These are phyloP conservation scores for Fregata magnificens DNA, from an alignment of 2,113 vertebrate genomes.

Conservation along the genomic window DNA sequence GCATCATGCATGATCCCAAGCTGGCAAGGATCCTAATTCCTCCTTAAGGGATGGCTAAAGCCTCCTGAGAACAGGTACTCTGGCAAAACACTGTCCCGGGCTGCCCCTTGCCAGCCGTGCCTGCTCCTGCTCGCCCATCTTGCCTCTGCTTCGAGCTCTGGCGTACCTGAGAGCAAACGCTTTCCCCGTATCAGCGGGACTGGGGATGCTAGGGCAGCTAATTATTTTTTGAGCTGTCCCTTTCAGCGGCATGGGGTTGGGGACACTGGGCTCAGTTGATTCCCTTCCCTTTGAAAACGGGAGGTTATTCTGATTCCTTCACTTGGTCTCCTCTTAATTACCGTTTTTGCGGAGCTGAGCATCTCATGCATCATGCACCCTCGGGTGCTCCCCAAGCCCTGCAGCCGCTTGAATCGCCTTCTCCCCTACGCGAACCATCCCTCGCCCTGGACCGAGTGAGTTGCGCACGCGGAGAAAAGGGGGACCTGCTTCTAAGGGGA, in stretches of 20 bases:
- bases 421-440: background rate
- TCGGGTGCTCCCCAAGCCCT: accelerated
- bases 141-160: background rate
- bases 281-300: background rate
- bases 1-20: background rate
- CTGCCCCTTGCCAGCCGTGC: background rate
- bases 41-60: background rate
- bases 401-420: background rate
- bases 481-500: background rate
- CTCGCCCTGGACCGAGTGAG: background rate
- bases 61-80: background rate
- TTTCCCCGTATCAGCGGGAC: background rate
- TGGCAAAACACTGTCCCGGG: background rate
- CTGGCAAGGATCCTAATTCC: background rate
- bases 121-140: background rate
- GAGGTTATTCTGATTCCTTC: background rate
- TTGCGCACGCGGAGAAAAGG: accelerated
- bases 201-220: background rate
- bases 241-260: background rate
- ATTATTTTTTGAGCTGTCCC: background rate
- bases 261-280: background rate
- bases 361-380: background rate
- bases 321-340: background rate
- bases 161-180: accelerated
- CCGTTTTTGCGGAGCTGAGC: background rate